These are phyloP conservation scores for Chamaetylas fuelleborni DNA, from an alignment of 2,113 vertebrate species.

Conservation along the genomic window DNA sequence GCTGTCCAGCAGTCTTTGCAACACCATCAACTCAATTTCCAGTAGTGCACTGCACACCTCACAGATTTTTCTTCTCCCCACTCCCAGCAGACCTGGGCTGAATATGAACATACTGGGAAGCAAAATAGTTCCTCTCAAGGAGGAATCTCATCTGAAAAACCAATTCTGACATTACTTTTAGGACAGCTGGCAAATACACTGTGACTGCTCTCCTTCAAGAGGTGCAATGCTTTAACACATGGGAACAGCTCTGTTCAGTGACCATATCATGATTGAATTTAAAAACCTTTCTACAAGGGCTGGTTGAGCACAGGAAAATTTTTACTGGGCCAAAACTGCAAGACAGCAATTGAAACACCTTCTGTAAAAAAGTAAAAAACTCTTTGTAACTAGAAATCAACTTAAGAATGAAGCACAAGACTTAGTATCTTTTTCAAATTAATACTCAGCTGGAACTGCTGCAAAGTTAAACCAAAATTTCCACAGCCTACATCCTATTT, in stretches of 20 bases:
- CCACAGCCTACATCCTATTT: no score
- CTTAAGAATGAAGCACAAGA: not conserved
- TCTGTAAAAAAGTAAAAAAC: not conserved
- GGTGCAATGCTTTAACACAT: not conserved
- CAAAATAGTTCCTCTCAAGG: not conserved
- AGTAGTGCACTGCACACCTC: not conserved
- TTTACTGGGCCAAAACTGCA: not conserved
- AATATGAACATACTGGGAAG: not conserved
- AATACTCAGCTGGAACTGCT: not conserved
- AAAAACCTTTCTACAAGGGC: not conserved
- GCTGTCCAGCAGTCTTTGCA: not conserved
- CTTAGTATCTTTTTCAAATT: not conserved
- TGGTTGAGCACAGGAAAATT: not conserved
- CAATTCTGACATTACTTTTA: not conserved
- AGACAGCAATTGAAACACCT: not conserved
- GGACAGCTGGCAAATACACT: not conserved
- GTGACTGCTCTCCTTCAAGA: not conserved
- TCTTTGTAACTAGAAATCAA: not conserved
- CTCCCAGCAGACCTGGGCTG: not conserved
- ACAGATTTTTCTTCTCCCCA: not conserved
- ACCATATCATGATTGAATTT: not conserved
- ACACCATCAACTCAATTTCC: accelerated
- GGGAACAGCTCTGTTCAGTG: not conserved
- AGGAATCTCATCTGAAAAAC: not conserved
- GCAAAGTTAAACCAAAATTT: not conserved